A percentile compares a stretch with the other conserved stretches of the same genome.
These are phyloP conservation scores for Cancer borealis DNA, from an alignment of 2,888 invertebrate genomes.

Conservation along the genomic window DNA sequence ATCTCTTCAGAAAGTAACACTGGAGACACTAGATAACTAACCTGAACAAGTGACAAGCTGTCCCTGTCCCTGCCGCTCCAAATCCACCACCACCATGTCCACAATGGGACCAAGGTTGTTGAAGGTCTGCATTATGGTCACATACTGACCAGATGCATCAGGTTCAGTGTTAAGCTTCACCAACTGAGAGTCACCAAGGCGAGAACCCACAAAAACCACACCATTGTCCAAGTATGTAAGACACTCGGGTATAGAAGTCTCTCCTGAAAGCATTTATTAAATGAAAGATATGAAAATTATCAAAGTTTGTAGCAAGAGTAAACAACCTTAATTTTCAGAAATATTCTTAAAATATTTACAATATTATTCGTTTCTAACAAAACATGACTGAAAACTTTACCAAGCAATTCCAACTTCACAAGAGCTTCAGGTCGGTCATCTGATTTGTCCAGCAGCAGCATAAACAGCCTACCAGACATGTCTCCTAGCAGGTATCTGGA, in stretches of 20 bases:
- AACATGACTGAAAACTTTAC: constrained; percentile 80
- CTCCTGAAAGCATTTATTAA: constrained; percentile 82
- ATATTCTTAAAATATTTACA: not conserved
- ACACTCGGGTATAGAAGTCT: constrained; percentile 96
- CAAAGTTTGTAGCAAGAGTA: not conserved
- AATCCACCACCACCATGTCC: constrained; percentile 98
- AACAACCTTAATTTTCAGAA: not conserved
- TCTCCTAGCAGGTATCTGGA: constrained; percentile 95
- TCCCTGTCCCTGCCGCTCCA: constrained; percentile 97
- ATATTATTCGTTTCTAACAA: not conserved
- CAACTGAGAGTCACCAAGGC: constrained; percentile 97
- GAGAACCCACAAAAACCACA: constrained; percentile 96
- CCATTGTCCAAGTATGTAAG: constrained; percentile 99
- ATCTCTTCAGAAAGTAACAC: not conserved
- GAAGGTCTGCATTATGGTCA: constrained; percentile 96
- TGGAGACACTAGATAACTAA: constrained; percentile 77
- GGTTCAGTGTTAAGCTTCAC: constrained; percentile 91
- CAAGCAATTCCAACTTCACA: constrained; percentile 94
- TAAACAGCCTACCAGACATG: constrained; percentile 95
- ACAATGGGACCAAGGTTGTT: constrained; percentile 98
- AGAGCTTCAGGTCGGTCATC: constrained; percentile 92
- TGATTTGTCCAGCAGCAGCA: constrained; percentile 92
- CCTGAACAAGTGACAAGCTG: constrained; percentile 99
- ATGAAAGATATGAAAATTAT: not conserved
- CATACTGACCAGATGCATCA: constrained; percentile 93